Evolutionary conservation across 2,797 vertebrate species (phyloP), one percentile per base, ranked within the genome.

Genomic region (Sebastes cheni): DNA sequence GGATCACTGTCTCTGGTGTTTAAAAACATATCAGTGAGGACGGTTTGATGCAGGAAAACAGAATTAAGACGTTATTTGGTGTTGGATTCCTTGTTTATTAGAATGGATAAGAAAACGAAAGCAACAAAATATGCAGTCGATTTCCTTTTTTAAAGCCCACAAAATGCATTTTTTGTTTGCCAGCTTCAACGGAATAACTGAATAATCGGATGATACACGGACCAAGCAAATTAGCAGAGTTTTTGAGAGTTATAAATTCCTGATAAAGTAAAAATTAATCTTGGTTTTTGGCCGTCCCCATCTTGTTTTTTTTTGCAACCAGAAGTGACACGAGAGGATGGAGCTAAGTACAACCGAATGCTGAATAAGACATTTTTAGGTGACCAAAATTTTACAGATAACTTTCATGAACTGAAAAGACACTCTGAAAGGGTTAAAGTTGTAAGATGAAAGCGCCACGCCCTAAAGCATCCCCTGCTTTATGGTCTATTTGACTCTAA

Each of bases 211-310:
- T 52, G 50, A n/a, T 52, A 52, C 20, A 52, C 8, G 8, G 20
- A 52, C 0, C 50, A 10, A 52, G 50, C 20, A n/a, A n/a, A 52
- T 52, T 52, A 20, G 20, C 20, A 42, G 39, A 42, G 18, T 52
- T n/a, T 52, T 52, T 52, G 18, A n/a, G 20, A 52, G 18, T 52
- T 52, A n/a, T n/a, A 52, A 20, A n/a, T 52, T 52, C 50, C 0
- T 52, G 0, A 9, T 20, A n/a, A 52, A 0, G 20, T 16, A 46
- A 18, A 46, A 50, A 50, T 50, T 50, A 18, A 50, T 8, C 0
- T 50, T 50, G 18, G 0, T 50, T 50, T 50, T 50, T 50, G 42
- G 16, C 42, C 18, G 16, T 20, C 1, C 0, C 0, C 39, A 42
- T 42, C 14, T 42, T 50, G 42, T 0, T 50, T 50, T 18, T 1